Evolutionary conservation across 2,113 vertebrate species (phyloP), one percentile per base, ranked within the genome.

Genomic region (Percopsis transmontana): DNA sequence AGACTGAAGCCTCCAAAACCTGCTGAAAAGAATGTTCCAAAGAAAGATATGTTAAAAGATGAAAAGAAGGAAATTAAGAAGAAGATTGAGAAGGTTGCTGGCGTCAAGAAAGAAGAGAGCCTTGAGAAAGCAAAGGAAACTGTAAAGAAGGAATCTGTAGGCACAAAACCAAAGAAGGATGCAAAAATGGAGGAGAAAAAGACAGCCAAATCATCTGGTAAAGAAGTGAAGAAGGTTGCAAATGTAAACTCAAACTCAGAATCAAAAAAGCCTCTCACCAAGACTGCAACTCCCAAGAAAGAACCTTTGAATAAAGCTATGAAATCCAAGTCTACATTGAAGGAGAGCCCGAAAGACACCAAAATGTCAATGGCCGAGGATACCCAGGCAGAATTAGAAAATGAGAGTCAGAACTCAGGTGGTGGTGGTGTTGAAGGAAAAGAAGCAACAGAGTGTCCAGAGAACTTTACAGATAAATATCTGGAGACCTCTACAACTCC

Each of bases 41-140:
- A 93, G 70, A 96, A 93, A 41, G 95, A 96, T 0, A 18, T n/a
- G 0, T 39, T 74, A 8, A 95, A 91, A 64, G 91, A 94, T 10
- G 95, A 94, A 2, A 90, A 86, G 0, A 90, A 85, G 57, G 88
- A 62, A 21, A 73, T 71, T 1, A 88, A 75, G 8, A 94, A 84
- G 57, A 88, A 84, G 58, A 92, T 94, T 0, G 94, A 95, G 64
- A 92, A 84, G 52, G 33, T 21, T 12, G 54, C 38, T 48, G 47
- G 53, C 24, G 44, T 58, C 1, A 21, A 93, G 75, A 91, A 89
- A 82, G 90, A 91, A 0, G 47, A 93, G 61, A 65, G 65, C 1
- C 2, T 58, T 74, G 81, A 91, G 50, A 87, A 89, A 33, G 91
- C 85, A 76, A 87, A 82, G 59, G 89, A 92, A 27, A 13, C 12